Base-by-base conservation (phyloP, 2,797 vertebrate species). In the Todus mexicanus region DNA sequence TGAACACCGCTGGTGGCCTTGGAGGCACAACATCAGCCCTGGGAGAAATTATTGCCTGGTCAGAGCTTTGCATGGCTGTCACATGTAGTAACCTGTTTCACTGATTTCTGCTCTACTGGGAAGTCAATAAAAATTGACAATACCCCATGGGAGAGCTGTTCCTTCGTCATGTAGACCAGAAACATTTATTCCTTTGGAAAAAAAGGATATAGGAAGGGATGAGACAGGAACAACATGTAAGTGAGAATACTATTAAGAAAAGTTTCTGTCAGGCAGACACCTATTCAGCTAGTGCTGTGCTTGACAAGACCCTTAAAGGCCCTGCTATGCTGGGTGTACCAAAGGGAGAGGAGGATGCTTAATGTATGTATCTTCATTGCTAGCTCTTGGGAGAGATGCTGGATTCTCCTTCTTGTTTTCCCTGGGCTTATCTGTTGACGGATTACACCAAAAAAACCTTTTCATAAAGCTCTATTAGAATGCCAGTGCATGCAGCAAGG, bases 401-500 rank as follows among this genome's bases (percentile, higher is more conserved):
- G 73, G 71, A 48, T 85, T 86, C 77, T 87, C 47, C 48, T 80
- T 37, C 42, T 86, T 42, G 71, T 93, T 91, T 74, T 93, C 66
- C 53, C 43, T 7, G 2, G 66, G 43, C 23, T 91, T 91, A 86
- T 91, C 84, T 86, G 59, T 69, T 92, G 89, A 76, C 1, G 2
- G 42, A 86, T 93, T 84, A 82, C 66, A 80, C 50, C 47, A 83
- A 80, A 79, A 68, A 68, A 76, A 88, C 64, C 22, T 64, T 94
- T 93, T 84, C 82, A 63, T 57, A 92, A 89, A 81, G 66, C 84
- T 94, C 61, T 60, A 92, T 92, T 96, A 95, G 87, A 90, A 96
- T 93, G 90, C 87, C 66, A 86, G 48, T 61, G 82, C 82, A 82
- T 91, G 92, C 79, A 91, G 76, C 3, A 1, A 66, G 42, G 73